These are phyloP conservation scores for Venustoraphidia nigricollis DNA, from an alignment of 2,888 invertebrate genomes.

Conservation along the genomic window DNA sequence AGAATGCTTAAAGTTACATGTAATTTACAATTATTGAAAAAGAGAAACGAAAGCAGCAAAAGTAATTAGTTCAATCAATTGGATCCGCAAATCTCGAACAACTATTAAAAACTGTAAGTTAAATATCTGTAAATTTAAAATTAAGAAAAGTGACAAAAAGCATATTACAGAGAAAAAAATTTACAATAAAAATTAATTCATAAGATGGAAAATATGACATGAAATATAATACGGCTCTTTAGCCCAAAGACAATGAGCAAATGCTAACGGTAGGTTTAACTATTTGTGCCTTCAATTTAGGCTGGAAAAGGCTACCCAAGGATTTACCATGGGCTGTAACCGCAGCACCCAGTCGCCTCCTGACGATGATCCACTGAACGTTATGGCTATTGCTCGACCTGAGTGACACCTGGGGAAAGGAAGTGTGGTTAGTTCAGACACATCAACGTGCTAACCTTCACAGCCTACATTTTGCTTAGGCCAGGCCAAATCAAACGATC, in stretches of 20 bases:
- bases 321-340: constrained; percentile 35
- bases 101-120: constrained; percentile 14
- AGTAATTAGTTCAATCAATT: constrained; percentile 26
- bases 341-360: constrained; percentile 13
- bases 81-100: constrained; percentile 27
- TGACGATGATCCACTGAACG: constrained; percentile 12
- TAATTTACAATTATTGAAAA: constrained; percentile 8
- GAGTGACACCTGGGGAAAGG: constrained; percentile 34
- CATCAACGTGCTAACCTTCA: constrained; percentile 26
- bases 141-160: constrained; percentile 14
- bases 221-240: constrained; percentile 7
- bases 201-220: constrained; percentile 7
- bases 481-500: constrained; percentile 13
- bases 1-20: constrained; percentile 10
- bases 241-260: constrained; percentile 7
- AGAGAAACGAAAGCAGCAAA: constrained; percentile 14
- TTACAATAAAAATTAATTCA: constrained; percentile 8
- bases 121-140: constrained; percentile 28
- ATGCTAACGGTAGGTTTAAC: constrained; percentile 20
- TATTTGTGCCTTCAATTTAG: constrained; percentile 18
- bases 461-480: constrained; percentile 25
- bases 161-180: constrained; percentile 4
- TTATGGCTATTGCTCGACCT: constrained; percentile 20
- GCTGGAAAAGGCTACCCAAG: constrained; percentile 26
- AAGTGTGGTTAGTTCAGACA: constrained; percentile 32